A percentile compares a stretch with the other conserved stretches of the same genome.
Conservation (phyloP, 1,140 invertebrate species). For the Achroia grisella region DNA sequence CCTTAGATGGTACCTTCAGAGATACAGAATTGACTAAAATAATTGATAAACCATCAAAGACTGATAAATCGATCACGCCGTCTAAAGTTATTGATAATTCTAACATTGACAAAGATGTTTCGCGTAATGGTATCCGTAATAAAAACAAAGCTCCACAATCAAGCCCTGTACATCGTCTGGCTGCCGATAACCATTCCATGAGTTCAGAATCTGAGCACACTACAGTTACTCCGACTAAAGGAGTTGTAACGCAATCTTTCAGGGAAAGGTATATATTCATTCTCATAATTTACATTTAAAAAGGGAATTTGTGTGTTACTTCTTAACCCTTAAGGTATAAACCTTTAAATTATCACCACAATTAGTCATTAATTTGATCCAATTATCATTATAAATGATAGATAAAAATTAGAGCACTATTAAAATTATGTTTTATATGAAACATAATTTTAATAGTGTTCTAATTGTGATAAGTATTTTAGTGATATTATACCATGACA, state of each 20-base stretch:
- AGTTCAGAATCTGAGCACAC: constrained; percentile 81
- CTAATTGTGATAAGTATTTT: no score
- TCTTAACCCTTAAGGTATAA: no score
- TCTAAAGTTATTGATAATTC: constrained; percentile 23
- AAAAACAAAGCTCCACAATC: constrained; percentile 37
- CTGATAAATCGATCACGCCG: constrained; percentile 38
- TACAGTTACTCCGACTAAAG: constrained; percentile 51
- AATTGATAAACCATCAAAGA: constrained; percentile 40
- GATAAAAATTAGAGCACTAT: no score
- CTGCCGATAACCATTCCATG: constrained; percentile 74
- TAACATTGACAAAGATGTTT: constrained; percentile 28
- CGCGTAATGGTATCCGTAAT: constrained; percentile 28
- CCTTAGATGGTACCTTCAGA: constrained; percentile 91
- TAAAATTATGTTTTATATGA: no score
- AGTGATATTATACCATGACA: no score
- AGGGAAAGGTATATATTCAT: constrained; percentile 76
- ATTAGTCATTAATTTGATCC: no score
- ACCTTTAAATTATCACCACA: no score
- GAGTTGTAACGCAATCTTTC: constrained; percentile 59
- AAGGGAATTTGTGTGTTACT: no score
- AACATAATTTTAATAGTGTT: no score
- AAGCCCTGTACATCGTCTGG: constrained; percentile 53
- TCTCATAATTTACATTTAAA: no score
- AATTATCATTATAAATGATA: no score
- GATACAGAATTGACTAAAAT: constrained; percentile 75